These are phyloP conservation scores for Phocides pigmalion DNA, from an alignment of 1,140 invertebrate genomes.

Conservation along the genomic window DNA sequence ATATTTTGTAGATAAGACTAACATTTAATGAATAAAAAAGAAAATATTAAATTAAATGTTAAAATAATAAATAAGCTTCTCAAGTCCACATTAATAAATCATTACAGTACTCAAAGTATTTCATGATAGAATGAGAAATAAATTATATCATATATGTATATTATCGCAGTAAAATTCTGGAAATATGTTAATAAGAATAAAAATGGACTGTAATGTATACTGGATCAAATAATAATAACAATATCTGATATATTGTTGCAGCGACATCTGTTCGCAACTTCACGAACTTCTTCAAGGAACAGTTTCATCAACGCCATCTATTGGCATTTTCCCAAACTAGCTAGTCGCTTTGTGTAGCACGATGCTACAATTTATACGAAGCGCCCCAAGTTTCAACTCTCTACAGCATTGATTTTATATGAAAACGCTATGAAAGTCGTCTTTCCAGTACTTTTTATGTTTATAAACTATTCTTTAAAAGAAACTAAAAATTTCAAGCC, in stretches of 20 bases:
- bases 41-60: not conserved
- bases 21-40: not conserved
- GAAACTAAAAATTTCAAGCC: too few relatives aligned
- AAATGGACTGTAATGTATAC: too few relatives aligned
- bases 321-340: conserved; percentile 13
- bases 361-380: not conserved
- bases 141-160: too few relatives aligned
- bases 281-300: conserved; percentile 10
- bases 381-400: not conserved
- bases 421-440: not conserved
- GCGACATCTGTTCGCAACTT: conserved; percentile 2
- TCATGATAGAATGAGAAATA: too few relatives aligned
- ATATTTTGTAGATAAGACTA: not conserved
- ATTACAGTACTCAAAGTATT: too few relatives aligned
- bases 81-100: too few relatives aligned
- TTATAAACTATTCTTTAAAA: not conserved
- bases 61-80: too few relatives aligned
- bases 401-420: not conserved
- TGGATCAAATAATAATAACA: too few relatives aligned
- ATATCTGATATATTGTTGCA: not conserved
- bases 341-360: conserved; percentile 7
- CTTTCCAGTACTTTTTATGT: not conserved
- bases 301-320: conserved; percentile 12
- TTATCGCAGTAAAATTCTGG: too few relatives aligned
- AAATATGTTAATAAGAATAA: too few relatives aligned